Percentiles rank a stretch among this genome's conserved stretches.
Conservation (phyloP, 2,113 vertebrate genomes). For the Cyphomyrus plagiostoma region DNA sequence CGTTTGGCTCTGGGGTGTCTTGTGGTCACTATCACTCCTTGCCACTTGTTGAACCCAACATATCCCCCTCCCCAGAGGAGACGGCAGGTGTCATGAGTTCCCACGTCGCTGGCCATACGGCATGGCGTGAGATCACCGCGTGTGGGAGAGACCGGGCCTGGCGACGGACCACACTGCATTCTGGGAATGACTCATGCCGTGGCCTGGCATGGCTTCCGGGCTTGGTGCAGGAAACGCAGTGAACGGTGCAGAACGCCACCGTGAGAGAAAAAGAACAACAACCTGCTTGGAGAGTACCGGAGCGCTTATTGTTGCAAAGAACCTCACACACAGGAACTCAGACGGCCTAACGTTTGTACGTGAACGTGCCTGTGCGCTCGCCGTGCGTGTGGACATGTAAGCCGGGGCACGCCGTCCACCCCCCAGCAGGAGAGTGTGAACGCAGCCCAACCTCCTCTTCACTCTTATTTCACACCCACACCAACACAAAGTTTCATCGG, state of each 20-base stretch:
- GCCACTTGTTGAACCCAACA: not conserved
- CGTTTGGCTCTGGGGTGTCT: not conserved
- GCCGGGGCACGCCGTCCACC: not conserved
- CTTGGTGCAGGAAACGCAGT: not conserved
- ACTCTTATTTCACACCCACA: not conserved
- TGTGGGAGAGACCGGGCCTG: not conserved
- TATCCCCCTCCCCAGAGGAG: not conserved
- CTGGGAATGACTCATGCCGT: not conserved
- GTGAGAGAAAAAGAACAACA: not conserved
- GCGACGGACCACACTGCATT: not conserved
- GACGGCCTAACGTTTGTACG: not conserved
- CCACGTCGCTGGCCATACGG: not conserved
- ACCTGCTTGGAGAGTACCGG: not conserved
- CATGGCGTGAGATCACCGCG: not conserved
- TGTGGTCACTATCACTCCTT: not conserved
- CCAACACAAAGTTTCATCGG: not conserved
- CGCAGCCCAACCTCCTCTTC: not conserved
- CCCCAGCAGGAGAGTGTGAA: not conserved
- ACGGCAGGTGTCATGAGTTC: not conserved
- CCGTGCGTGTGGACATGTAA: not conserved
- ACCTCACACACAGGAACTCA: not conserved
- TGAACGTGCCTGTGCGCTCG: not conserved
- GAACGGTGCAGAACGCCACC: not conserved
- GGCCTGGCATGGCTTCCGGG: not conserved
- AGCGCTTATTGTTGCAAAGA: not conserved